These are phyloP conservation scores for Isotomurus palustris DNA, from an alignment of 2,888 invertebrate species.

Conservation along the genomic window DNA sequence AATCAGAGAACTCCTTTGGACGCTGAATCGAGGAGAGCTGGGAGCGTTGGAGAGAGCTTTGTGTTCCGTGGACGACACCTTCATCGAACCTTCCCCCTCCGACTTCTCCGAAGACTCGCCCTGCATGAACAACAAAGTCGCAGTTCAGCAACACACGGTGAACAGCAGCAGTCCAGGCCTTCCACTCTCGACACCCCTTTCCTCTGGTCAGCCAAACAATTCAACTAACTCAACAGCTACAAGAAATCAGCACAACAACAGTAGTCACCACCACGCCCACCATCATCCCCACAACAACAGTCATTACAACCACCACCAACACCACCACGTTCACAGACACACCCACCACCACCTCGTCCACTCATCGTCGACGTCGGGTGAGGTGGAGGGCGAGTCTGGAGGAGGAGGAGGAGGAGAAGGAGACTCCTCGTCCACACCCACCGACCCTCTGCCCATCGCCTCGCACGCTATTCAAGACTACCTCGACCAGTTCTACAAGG, in stretches of 20 bases:
- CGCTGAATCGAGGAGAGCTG: constrained; percentile 77
- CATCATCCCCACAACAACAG: background rate
- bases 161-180: constrained; percentile 13
- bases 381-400: constrained; percentile 17
- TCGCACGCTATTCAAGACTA: constrained; percentile 53
- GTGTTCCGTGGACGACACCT: constrained; percentile 79
- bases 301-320: constrained; percentile 12
- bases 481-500: constrained; percentile 62
- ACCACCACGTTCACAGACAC: constrained; percentile 17
- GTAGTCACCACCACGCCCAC: constrained; percentile 2
- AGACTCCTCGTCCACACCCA: background rate
- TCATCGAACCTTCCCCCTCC: constrained; percentile 11
- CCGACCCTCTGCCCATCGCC: constrained; percentile 62
- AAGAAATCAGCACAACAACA: constrained; percentile 22
- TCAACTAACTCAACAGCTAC: background rate
- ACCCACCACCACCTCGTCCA: constrained; percentile 24
- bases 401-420: constrained; percentile 13
- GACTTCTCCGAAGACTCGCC: constrained; percentile 19
- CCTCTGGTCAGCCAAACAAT: background rate
- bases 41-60: constrained; percentile 79
- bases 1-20: constrained; percentile 86
- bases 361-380: constrained; percentile 20
- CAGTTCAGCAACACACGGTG: constrained; percentile 16
- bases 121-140: constrained; percentile 3
- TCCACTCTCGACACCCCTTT: background rate